A percentile compares a stretch with the other conserved stretches of the same genome.
These are phyloP conservation scores for Reticulitermes speratus DNA, from an alignment of 1,140 invertebrate species.

Conservation along the genomic window DNA sequence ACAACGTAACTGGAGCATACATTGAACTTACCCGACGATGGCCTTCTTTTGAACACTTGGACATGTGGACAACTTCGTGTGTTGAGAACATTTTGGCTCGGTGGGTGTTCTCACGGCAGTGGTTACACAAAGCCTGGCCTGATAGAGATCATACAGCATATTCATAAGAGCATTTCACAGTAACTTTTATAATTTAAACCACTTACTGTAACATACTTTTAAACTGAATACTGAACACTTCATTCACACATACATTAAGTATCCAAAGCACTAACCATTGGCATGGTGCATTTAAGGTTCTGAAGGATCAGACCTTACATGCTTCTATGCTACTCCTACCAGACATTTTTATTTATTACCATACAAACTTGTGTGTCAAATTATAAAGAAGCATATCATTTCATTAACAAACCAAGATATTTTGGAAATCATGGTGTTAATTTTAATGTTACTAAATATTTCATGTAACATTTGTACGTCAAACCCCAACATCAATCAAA, in stretches of 20 bases:
- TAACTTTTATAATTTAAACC: background rate
- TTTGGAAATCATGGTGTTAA: too few relatives aligned
- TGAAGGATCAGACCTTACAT: too few relatives aligned
- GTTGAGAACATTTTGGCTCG: slow-evolving; percentile 71
- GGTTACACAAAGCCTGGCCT: slow-evolving; percentile 69
- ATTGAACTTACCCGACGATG: slow-evolving; percentile 53
- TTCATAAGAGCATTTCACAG: background rate
- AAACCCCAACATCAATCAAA: too few relatives aligned
- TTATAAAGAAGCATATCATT: too few relatives aligned
- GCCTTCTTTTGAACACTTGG: slow-evolving; percentile 65
- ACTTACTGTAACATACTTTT: background rate
- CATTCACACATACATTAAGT: background rate
- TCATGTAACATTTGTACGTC: too few relatives aligned
- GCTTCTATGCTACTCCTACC: too few relatives aligned
- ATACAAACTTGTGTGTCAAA: too few relatives aligned
- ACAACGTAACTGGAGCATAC: too few relatives aligned
- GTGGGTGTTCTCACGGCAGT: slow-evolving; percentile 69
- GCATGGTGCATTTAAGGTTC: too few relatives aligned
- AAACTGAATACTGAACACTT: background rate
- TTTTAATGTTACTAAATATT: too few relatives aligned
- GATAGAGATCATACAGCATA: slow-evolving; percentile 36
- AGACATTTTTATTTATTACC: too few relatives aligned
- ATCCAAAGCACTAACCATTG: background rate
- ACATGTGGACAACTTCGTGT: slow-evolving; percentile 70
- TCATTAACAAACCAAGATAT: too few relatives aligned